These are phyloP conservation scores for Octodon degus DNA, from an alignment of 2,113 vertebrate genomes.

Conservation along the genomic window DNA sequence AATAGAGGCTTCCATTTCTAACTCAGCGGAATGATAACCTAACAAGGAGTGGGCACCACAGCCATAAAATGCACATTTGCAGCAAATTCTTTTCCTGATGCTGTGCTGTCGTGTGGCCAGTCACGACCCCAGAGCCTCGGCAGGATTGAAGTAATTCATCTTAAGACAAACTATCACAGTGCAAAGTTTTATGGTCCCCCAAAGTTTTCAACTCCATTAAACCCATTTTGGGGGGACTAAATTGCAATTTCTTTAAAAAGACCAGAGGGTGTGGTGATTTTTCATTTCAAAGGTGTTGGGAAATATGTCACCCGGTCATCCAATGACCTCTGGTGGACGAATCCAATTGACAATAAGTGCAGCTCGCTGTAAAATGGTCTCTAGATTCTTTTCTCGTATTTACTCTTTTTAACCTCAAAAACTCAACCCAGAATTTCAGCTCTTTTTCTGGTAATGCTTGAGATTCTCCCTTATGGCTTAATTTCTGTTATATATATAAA, in stretches of 20 bases:
- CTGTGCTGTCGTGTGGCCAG: background rate
- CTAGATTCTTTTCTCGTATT: constrained; percentile 62
- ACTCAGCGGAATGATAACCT: background rate
- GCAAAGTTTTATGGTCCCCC: constrained; percentile 52
- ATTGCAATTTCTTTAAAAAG: constrained; percentile 77
- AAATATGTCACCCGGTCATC: constrained; percentile 84
- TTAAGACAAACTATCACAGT: constrained; percentile 52
- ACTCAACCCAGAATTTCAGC: background rate
- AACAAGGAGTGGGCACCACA: background rate
- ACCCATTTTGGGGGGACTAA: constrained; percentile 79
- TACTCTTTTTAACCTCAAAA: constrained; percentile 63
- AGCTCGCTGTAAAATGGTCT: constrained; percentile 58
- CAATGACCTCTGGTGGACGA: constrained; percentile 87
- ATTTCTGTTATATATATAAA: background rate
- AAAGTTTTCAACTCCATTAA: constrained; percentile 77
- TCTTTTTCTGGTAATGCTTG: background rate
- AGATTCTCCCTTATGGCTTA: background rate
- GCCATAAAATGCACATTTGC: constrained; percentile 17
- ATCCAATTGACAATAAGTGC: constrained; percentile 80
- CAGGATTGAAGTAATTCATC: constrained; percentile 47
- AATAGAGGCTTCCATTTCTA: background rate
- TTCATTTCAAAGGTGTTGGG: constrained; percentile 78
- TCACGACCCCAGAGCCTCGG: background rate
- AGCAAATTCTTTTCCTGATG: constrained; percentile 28
- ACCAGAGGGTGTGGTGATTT: constrained; percentile 70